A percentile compares a stretch with the other conserved stretches of the same genome.
Evolutionary conservation across 1,140 invertebrate genomes (phyloP).

Genomic region (Colletes latitarsis): DNA sequence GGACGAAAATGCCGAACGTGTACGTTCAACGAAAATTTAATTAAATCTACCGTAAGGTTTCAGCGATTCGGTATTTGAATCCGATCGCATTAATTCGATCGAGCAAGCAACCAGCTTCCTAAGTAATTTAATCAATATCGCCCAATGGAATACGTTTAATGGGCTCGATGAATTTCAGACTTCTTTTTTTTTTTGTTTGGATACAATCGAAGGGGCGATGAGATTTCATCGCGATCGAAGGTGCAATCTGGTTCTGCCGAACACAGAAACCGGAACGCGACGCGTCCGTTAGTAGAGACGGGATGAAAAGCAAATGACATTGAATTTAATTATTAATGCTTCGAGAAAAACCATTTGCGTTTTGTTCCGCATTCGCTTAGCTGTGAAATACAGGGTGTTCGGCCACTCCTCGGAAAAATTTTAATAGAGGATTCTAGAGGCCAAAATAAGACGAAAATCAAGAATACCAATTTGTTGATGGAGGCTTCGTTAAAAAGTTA

Average conservation of each 20-base stretch:
- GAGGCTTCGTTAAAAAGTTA: too few relatives aligned
- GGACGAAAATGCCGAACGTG: conserved; percentile 28
- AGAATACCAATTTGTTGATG: too few relatives aligned
- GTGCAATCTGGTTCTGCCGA: neutral
- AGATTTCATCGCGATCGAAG: neutral
- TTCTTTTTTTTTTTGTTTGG: neutral
- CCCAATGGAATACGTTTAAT: conserved; percentile 16
- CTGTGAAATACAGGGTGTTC: too few relatives aligned
- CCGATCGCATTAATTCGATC: conserved; percentile 45
- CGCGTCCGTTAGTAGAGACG: too few relatives aligned
- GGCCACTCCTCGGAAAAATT: too few relatives aligned
- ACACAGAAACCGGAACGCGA: neutral
- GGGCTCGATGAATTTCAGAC: conserved; percentile 32
- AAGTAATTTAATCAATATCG: conserved; percentile 48
- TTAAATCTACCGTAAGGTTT: conserved; percentile 36
- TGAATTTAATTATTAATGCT: too few relatives aligned
- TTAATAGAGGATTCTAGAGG: too few relatives aligned
- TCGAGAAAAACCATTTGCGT: too few relatives aligned
- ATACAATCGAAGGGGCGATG: neutral
- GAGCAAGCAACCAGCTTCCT: conserved; percentile 33
- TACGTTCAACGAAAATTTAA: conserved; percentile 39
- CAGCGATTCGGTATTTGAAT: conserved; percentile 40
- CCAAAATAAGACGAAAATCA: too few relatives aligned
- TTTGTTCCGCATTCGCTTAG: too few relatives aligned
- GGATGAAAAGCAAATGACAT: too few relatives aligned